Evolutionary conservation across 1,140 invertebrate species (phyloP), one percentile per base, ranked within the genome.

Genomic region (Drosophila neocordata): DNA sequence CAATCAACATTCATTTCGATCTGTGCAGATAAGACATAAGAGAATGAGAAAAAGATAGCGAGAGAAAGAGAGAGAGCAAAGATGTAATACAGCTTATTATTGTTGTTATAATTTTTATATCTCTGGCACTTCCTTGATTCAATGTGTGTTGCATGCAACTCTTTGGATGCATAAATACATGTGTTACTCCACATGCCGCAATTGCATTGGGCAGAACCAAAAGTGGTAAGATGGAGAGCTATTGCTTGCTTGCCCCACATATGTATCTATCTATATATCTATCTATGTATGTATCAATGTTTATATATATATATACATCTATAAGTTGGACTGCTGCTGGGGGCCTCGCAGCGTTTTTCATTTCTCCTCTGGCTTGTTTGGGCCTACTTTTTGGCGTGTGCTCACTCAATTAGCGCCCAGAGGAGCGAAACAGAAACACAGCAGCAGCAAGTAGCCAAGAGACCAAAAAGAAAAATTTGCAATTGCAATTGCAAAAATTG

Each of bases 341-440:
- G 78, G 83, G 85, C 79, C 82, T 88, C 75, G 83, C 57, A 73
- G 82, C 71, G 79, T 88, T 87, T 88, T 87, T 88, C 83, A 88
- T 87, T 87, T 87, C 82, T 87, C 82, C 82, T 88, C 82, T 85
- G 6, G 24, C 37, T 53, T 52, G 78, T 41, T 66, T 65, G 71
- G 60, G 65, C 67, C 65, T 56, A 1, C 68, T 60, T 68, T 38
- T 51, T 82, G 83, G 85, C 83, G 83, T 87, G 83, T 87, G 83
- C 83, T 87, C 83, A 87, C 83, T 85, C 82, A 85, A 85, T 85
- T 85, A 85, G 82, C 82, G 82, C 67, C 79, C 83, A 85, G 82
- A 85, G 78, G 67, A 87, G 72, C 83, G 83, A 83, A 88, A 88
- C 82, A 76, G 69, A 73, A 69, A 69, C 66, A 64, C 66, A 64